Evolutionary conservation across 1,140 invertebrate genomes (phyloP), one percentile per base, ranked within the genome.

Genomic region (Scaptomyza pallida): DNA sequence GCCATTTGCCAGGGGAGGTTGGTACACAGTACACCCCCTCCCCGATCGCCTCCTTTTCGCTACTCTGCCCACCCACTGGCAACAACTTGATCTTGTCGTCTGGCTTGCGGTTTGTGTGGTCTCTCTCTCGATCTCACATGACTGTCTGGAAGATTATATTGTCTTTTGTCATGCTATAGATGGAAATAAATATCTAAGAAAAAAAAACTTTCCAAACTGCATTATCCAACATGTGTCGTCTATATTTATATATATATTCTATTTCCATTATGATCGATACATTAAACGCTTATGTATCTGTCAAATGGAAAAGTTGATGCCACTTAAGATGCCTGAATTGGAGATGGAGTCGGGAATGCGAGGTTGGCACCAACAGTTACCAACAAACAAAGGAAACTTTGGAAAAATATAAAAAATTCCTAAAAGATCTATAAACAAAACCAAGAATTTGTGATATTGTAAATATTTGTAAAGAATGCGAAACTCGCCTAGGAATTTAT

Each of bases 81-180:
- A 8, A 8, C 1, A 37, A n/a, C n/a, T 12, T 17, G 48, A 54
- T 54, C 51, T 21, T 21, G 3, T 8, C 19, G 16, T n/a, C 13
- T 23, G 19, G 2, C 26, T 57, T 56, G 73, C 43, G 71, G 77
- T 45, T 59, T 45, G 35, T 80, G 77, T 56, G 71, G 77, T 63
- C 59, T 67, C 30, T 12, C 33, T 3, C 21, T n/a, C n/a, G n/a
- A n/a, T n/a, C n/a, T n/a, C n/a, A n/a, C 23, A 26, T 26, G 23
- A 1, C 23, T 35, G 52, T 47, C 44, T 26, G 50, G 65, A 47
- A 30, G 26, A 30, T 30, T 30, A 30, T 30, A 30, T 63, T 50
- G 67, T 35, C 23, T 40, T 55, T 64, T 55, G 67, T 48, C 50
- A 67, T 67, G 59, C 13, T 33, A 70, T 48, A 15, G 26, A 69